Base-by-base conservation (phyloP, 2,888 invertebrate genomes). In the Apamea epomidion region DNA sequence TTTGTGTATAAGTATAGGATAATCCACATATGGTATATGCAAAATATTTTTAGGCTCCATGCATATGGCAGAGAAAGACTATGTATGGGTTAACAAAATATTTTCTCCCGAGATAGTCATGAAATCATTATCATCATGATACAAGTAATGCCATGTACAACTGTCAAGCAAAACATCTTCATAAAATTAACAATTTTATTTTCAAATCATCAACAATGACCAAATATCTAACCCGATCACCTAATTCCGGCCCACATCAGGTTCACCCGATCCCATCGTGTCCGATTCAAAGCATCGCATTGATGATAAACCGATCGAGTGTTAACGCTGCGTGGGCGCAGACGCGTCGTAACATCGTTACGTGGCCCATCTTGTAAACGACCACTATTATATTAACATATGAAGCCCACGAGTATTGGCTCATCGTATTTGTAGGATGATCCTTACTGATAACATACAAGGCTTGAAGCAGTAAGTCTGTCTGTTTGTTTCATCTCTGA, bases 381-480 rank as follows among this genome's bases (percentile, higher is more conserved):
- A 80, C 64, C 68, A 73, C 69, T 25, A 83, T 88, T 83, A 89
- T 60, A 82, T 85, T 88, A 83, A 88, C 79, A 83, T 88, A 83
- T 74, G 81, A 80, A 81, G 85, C 76, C 80, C 75, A 68, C 78
- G 37, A 78, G 37, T 48, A 84, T 65, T 74, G 79, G 54, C 58
- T 67, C 75, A 62, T 78, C 42, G 77, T 80, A 82, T 82, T 87
- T 81, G 82, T 84, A 58, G 60, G 37, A 45, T 18, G 62, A 76
- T 78, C 68, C 84, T 83, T 68, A 32, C 37, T 64, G 54, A 65
- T 83, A 45, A 65, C 69, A 32, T 42, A 54, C 16, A 58, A 16
- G 32, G 45, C 25, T 37, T n/a, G 4, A 16, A 32, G 18, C 65
- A 29, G 29, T 60, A 10, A 14, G 32, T 73, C n/a, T 65, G 73